Evolutionary conservation across 2,888 invertebrate species (phyloP).

Genomic region (Beris chalybata): DNA sequence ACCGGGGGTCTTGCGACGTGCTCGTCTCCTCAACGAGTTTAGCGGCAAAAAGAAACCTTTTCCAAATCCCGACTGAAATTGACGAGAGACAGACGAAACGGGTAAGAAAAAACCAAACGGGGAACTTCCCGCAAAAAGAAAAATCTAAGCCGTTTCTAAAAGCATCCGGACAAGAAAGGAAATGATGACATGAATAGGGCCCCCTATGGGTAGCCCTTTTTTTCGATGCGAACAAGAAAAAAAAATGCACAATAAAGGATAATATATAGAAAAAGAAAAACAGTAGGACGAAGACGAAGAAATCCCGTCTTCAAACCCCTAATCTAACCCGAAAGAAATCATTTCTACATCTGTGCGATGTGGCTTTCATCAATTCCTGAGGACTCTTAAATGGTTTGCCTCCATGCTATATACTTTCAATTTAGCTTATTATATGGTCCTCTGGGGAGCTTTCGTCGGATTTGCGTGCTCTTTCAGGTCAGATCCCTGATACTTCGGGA

Average conservation of each 20-base stretch:
- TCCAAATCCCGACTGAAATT: not conserved
- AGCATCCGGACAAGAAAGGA: constrained; percentile 17
- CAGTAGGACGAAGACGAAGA: too few relatives aligned
- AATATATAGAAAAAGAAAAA: not conserved
- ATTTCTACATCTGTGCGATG: constrained; percentile 19
- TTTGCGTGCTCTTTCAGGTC: constrained; percentile 23
- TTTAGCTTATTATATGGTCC: constrained; percentile 26
- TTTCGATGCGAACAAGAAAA: not conserved
- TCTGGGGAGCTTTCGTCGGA: constrained; percentile 32
- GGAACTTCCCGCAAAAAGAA: not conserved
- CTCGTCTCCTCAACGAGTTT: not conserved
- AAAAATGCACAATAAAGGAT: constrained; percentile 6
- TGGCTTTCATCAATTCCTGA: constrained; percentile 14
- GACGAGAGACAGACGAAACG: not conserved
- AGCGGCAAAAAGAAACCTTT: too few relatives aligned
- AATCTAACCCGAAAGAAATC: not conserved
- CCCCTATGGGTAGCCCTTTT: constrained; percentile 2
- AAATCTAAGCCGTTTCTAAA: constrained; percentile 5
- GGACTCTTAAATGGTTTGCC: constrained; percentile 18
- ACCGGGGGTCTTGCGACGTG: constrained; percentile 2
- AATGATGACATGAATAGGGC: constrained; percentile 11
- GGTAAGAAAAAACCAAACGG: not conserved
- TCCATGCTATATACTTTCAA: constrained; percentile 22
- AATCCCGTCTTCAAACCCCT: too few relatives aligned
- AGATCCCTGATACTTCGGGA: constrained; percentile 9